Evolutionary conservation across 2,113 vertebrate genomes (phyloP), one percentile per base, ranked within the genome.

Genomic region (Notothenia coriiceps): DNA sequence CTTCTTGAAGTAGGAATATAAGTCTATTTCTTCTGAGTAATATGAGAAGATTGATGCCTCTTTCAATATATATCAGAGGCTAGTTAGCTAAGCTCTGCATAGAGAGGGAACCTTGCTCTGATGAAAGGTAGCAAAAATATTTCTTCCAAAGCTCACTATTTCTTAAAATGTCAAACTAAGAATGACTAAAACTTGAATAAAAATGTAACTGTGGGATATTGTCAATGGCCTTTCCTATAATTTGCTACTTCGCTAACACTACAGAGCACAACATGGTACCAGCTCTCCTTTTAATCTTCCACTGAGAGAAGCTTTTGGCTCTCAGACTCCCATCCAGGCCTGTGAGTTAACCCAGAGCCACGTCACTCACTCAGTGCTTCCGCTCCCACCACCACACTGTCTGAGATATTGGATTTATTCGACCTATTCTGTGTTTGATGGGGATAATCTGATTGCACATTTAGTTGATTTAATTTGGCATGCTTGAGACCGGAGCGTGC

Each of bases 401-500:
- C 82, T 49, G 75, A n/a, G 22, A 78, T 81, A 84, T 84, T 84
- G 67, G 63, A 88, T 89, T 91, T 76, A 84, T 88, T 82, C 49
- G 51, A 78, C 67, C 59, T 82, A 75, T 84, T 80, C 62, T 76
- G 64, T 47, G 57, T 88, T 87, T 84, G 71, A 83, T 85, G 77
- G 65, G 70, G 59, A 35, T 90, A 88, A 82, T 87, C 67, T 69
- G 77, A 89, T 90, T 86, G 68, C 77, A 77, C 82, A 66, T 83
- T 77, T 64, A 79, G 75, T 82, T 90, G 88, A 93, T 92, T 85
- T 84, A 86, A 92, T 85, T 89, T 87, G 63, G 51, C 57, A 9
- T 63, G 75, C 83, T 88, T 29, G 71, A 84, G 61, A 86, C 68
- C 72, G 55, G 70, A 65, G 50, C 22, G 33, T 79, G 44, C 10